Evolutionary conservation across 92 coral and sea anemone species (phyloP).

Genomic region (Epizoanthus fatuus): DNA sequence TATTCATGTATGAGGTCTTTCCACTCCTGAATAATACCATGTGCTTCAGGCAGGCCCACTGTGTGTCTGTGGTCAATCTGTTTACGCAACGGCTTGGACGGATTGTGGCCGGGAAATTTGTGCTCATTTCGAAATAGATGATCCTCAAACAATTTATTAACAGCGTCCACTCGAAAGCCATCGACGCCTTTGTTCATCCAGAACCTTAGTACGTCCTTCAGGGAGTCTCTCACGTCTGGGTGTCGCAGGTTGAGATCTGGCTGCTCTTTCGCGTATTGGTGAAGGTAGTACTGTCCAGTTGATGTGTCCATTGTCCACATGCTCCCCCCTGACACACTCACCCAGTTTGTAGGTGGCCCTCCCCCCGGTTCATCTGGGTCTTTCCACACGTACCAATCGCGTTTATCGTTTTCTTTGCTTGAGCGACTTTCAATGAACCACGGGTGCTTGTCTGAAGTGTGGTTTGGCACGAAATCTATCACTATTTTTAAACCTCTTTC

Average conservation of each 20-base stretch:
- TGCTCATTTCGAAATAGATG: constrained; percentile 72
- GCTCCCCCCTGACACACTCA: constrained; percentile 81
- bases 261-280: constrained; percentile 77
- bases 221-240: constrained; percentile 73
- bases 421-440: constrained; percentile 87
- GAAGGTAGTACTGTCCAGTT: constrained; percentile 83
- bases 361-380: constrained; percentile 79
- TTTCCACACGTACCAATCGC: constrained; percentile 92
- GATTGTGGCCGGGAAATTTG: constrained; percentile 64
- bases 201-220: constrained; percentile 78
- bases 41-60: constrained; percentile 65
- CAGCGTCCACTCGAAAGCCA: constrained; percentile 94
- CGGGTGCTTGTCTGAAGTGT: constrained; percentile 83
- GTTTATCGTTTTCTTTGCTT: constrained; percentile 42
- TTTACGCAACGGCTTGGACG: constrained; percentile 51
- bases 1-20: constrained; percentile 55
- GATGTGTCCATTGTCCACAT: constrained; percentile 78
- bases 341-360: constrained; percentile 83
- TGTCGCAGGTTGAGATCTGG: constrained; percentile 88
- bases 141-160: constrained; percentile 82
- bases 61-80: constrained; percentile 78
- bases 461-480: constrained; percentile 92
- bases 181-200: constrained; percentile 94
- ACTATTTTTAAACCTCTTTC: constrained; percentile 79
- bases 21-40: constrained; percentile 77